A percentile compares a stretch with the other conserved stretches of the same genome.
phyloP scores from a whole-genome alignment of 2,888 invertebrate species.

The Synergus itoensis region DNA sequence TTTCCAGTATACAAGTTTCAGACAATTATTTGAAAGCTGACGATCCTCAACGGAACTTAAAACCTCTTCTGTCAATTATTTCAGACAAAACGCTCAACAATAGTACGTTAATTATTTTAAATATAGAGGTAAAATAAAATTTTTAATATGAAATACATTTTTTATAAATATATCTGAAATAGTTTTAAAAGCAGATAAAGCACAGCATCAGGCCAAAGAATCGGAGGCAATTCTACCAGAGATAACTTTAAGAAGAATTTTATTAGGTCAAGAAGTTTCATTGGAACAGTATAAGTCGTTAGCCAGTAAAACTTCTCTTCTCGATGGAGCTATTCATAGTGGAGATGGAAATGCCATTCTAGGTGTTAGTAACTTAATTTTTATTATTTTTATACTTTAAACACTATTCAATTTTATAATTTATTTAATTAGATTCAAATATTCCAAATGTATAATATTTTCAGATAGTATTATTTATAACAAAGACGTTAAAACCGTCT shows the following conservation, averaged over 20 bases:
- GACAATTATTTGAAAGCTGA: slow-evolving; percentile 64
- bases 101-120: slow-evolving; percentile 66
- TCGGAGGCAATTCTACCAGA: slow-evolving; percentile 73
- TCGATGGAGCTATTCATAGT: slow-evolving; percentile 85
- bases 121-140: background rate
- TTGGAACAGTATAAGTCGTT: slow-evolving; percentile 80
- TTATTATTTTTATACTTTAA: slow-evolving; percentile 6
- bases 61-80: slow-evolving; percentile 77
- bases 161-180: slow-evolving; percentile 53
- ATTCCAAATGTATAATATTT: slow-evolving; percentile 56
- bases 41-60: slow-evolving; percentile 65
- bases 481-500: slow-evolving; percentile 85
- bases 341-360: slow-evolving; percentile 90
- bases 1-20: slow-evolving; percentile 67
- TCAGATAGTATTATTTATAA: slow-evolving; percentile 87
- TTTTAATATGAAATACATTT: background rate
- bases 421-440: background rate
- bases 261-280: slow-evolving; percentile 79
- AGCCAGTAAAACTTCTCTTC: slow-evolving; percentile 83
- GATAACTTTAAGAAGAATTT: slow-evolving; percentile 79
- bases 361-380: slow-evolving; percentile 78
- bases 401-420: background rate
- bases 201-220: slow-evolving; percentile 66
- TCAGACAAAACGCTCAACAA: slow-evolving; percentile 74
- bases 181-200: slow-evolving; percentile 79